These are phyloP conservation scores for Heliothis virescens DNA, from an alignment of 1,140 invertebrate species.

Conservation along the genomic window DNA sequence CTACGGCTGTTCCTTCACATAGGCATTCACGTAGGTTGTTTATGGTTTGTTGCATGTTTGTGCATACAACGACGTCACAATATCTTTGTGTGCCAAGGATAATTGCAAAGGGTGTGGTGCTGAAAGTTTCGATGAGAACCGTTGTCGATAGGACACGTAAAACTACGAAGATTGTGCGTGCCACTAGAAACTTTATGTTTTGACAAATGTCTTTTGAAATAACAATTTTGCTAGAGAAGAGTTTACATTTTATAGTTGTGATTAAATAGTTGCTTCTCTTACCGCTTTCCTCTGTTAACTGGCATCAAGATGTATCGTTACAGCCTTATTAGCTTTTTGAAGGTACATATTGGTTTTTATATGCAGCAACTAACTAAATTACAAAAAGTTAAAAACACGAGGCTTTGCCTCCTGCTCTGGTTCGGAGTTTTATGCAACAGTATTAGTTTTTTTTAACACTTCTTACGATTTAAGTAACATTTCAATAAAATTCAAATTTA, in stretches of 20 bases:
- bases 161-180: conserved; percentile 18
- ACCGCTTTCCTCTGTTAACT: no score
- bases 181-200: background rate
- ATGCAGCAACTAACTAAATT: no score
- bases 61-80: conserved; percentile 4
- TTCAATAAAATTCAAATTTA: no score
- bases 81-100: conserved; percentile 57
- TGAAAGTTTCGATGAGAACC: conserved; percentile 55
- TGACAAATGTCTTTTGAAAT: conserved; percentile 42
- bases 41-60: conserved; percentile 1
- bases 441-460: background rate
- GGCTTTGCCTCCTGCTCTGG: no score
- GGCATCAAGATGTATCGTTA: no score
- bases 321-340: no score
- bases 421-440: no score
- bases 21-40: conserved; percentile 4
- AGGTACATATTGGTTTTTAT: no score
- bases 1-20: conserved; percentile 10
- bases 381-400: no score
- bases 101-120: conserved; percentile 51
- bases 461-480: no score
- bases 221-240: conserved; percentile 18
- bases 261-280: no score
- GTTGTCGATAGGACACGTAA: conserved; percentile 54
- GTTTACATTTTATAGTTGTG: conserved; percentile 18